Base-by-base conservation (phyloP, 2,888 invertebrate species). In the Rhagium mordax region DNA sequence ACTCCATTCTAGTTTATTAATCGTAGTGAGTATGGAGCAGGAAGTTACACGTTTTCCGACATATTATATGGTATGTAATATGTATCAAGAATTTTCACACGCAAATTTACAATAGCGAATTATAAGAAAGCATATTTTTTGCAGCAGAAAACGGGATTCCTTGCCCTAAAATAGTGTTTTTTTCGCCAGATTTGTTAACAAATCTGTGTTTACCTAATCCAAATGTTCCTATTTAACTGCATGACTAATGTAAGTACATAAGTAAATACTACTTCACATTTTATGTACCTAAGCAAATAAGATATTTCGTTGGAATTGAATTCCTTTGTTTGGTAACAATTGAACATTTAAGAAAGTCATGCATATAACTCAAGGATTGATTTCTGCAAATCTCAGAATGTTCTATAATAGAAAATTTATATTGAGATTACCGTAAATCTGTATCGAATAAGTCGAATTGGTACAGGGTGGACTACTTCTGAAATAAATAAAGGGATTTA, bases 281-380 rank as follows among this genome's bases (percentile, higher is more conserved):
- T 8, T 57, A 27, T 57, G 21, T 57, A 57, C 27, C 27, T 20
- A 16, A 27, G 29, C 15, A 57, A 57, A 57, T 57, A 57, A 57
- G 24, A 57, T 57, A 57, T 57, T 55, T 57, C 57, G 29, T 10
- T n/a, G 57, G 57, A 57, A 57, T 57, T 27, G 57, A 57, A 57
- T 27, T 24, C 57, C 27, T 57, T 57, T 57, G 57, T 57, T 57
- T 57, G 57, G 57, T 29, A 57, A 57, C 57, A 57, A 57, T 29
- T 27, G 57, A 57, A 57, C 57, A 57, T 57, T 57, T 57, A 57
- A 57, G 57, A 57, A 29, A 57, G 57, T 16, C 57, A 57, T 57
- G 29, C 57, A 57, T 57, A 57, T 16, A 16, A 20, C 57, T 57
- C 27, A 57, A 7, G n/a, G 57, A 27, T 27, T 57, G 57, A 57